A percentile compares a stretch with the other conserved stretches of the same genome.
Conservation (phyloP, 2,113 vertebrate species). For the Eonycteris spelaea region DNA sequence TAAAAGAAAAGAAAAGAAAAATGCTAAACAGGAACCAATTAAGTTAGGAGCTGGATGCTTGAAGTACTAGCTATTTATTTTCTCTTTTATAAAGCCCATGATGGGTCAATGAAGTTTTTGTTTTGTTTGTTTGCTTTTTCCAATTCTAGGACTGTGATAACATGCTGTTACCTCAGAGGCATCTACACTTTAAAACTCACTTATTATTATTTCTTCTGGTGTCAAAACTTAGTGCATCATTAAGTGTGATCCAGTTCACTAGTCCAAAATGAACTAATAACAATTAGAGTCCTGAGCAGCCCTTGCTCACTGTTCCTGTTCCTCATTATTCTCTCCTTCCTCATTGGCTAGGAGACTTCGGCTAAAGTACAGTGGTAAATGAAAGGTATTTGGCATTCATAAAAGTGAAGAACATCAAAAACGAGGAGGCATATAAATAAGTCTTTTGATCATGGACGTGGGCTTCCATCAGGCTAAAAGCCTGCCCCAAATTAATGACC, state of each 20-base stretch:
- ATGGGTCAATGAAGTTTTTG: neutral
- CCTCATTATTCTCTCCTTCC: slow-evolving; percentile 22
- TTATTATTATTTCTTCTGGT: neutral
- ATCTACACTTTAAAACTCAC: slow-evolving; percentile 30
- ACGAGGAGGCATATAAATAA: neutral
- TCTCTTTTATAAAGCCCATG: neutral
- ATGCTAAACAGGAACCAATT: neutral
- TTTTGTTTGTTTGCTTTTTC: neutral
- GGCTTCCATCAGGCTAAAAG: slow-evolving; percentile 62
- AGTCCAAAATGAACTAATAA: slow-evolving; percentile 15
- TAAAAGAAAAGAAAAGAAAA: neutral
- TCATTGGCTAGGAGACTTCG: neutral
- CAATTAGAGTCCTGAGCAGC: neutral
- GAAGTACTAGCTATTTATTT: slow-evolving; percentile 1
- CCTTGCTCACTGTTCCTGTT: neutral
- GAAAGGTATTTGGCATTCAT: slow-evolving; percentile 63
- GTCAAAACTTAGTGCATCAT: slow-evolving; percentile 21
- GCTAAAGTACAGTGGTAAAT: slow-evolving; percentile 15
- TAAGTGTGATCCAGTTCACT: slow-evolving; percentile 16
- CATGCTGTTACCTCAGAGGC: neutral
- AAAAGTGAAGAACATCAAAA: slow-evolving; percentile 48
- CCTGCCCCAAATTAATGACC: slow-evolving; percentile 59
- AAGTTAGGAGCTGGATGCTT: neutral
- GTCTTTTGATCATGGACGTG: slow-evolving; percentile 40
- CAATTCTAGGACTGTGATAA: slow-evolving; percentile 3